Percentiles rank a stretch among this genome's conserved stretches.
Conservation (phyloP, 1,140 invertebrate genomes). For the Trachelipus rathkii region DNA sequence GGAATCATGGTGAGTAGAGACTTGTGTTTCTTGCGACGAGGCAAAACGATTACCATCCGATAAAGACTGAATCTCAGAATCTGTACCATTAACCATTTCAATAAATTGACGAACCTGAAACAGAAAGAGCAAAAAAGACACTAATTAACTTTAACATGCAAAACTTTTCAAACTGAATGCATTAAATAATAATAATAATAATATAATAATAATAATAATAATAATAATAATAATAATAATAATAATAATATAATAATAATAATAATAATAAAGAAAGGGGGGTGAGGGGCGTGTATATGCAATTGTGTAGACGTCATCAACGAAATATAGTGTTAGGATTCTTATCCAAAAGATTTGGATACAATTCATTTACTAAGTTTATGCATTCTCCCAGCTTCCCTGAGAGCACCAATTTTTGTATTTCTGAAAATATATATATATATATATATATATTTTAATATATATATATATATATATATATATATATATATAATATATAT, state of each 20-base stretch:
- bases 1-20: not conserved
- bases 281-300: too few species aligned
- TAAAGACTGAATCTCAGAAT: constrained; percentile 43
- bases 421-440: constrained; percentile 81
- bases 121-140: constrained; percentile 69
- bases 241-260: not conserved
- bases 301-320: too few species aligned
- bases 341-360: constrained; percentile 83
- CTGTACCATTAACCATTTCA: constrained; percentile 64
- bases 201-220: not conserved
- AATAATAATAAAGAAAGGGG: too few species aligned
- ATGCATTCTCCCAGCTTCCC: constrained; percentile 94
- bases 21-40: not conserved
- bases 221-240: not conserved
- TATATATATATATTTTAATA: constrained; percentile 47
- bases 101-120: constrained; percentile 96
- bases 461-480: too few species aligned
- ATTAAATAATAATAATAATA: too few species aligned
- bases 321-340: constrained; percentile 91
- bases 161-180: too few species aligned
- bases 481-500: too few species aligned
- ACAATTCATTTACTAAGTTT: constrained; percentile 77
- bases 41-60: constrained; percentile 8
- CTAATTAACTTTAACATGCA: too few species aligned
- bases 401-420: constrained; percentile 85